Conservation (phyloP, 2,113 vertebrate genomes). For the Athene cunicularia region DNA sequence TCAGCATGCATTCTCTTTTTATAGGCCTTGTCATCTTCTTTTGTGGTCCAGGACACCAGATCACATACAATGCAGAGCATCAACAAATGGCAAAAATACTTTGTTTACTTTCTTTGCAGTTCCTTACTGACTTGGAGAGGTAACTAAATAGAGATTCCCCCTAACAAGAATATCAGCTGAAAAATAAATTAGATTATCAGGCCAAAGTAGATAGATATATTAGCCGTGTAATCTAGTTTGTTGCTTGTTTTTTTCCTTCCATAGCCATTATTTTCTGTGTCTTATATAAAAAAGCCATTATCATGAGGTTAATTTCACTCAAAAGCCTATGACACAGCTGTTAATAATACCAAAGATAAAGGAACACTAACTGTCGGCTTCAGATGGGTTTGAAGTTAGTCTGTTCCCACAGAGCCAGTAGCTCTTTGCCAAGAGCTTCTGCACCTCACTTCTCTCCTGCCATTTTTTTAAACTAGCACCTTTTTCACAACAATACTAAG, state of each 20-base stretch:
- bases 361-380: background rate
- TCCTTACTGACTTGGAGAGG: background rate
- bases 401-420: background rate
- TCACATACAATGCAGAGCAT: background rate
- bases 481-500: background rate
- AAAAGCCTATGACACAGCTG: background rate
- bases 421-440: background rate
- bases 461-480: background rate
- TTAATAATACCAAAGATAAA: background rate
- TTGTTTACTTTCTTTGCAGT: background rate
- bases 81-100: background rate
- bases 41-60: background rate
- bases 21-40: background rate
- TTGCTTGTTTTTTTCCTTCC: background rate
- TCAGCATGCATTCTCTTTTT: accelerated
- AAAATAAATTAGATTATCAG: background rate
- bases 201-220: background rate
- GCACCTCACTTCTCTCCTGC: background rate
- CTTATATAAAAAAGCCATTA: background rate
- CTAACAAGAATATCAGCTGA: background rate
- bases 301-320: background rate
- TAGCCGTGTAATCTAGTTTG: background rate
- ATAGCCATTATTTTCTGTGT: background rate
- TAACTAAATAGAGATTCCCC: background rate
- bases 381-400: background rate